Evolutionary conservation across 2,797 vertebrate species (phyloP).

Genomic region (Epinephelus coioides): DNA sequence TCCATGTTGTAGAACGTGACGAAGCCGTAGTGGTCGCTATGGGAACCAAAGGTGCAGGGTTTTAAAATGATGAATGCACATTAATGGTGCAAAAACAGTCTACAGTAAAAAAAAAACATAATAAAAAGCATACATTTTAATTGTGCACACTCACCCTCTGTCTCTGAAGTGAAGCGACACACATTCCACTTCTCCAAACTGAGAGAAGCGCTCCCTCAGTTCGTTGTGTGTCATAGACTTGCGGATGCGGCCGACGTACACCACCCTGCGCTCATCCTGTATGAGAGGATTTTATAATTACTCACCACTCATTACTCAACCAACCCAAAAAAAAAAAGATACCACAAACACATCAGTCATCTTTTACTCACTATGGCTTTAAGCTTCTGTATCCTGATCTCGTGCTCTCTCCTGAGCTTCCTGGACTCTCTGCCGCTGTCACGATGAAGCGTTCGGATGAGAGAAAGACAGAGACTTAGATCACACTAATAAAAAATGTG

Average conservation of each 20-base stretch:
- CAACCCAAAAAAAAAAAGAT: too few species aligned
- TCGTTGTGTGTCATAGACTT: constrained; percentile 92
- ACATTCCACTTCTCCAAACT: constrained; percentile 95
- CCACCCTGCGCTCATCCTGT: constrained; percentile 96
- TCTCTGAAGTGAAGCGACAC: constrained; percentile 96
- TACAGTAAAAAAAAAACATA: too few species aligned
- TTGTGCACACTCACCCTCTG: constrained; percentile 85
- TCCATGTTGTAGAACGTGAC: constrained; percentile 94
- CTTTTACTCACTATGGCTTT: constrained; percentile 84
- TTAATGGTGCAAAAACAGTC: not conserved
- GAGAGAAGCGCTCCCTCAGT: constrained; percentile 92
- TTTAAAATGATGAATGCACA: not conserved
- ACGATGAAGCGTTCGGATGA: not conserved
- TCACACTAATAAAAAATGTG: not conserved
- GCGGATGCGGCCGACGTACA: constrained; percentile 95
- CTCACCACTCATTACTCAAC: not conserved
- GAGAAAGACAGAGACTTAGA: not conserved
- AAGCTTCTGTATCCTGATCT: constrained; percentile 79
- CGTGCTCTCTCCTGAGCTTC: constrained; percentile 66
- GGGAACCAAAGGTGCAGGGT: not conserved
- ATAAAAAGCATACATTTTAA: not conserved
- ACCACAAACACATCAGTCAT: not conserved
- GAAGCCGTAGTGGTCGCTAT: constrained; percentile 94
- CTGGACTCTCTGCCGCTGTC: constrained; percentile 68
- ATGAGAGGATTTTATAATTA: not conserved